Evolutionary conservation across 2,113 vertebrate species (phyloP), one percentile per base, ranked within the genome.

Genomic region (Bostrychus sinensis): DNA sequence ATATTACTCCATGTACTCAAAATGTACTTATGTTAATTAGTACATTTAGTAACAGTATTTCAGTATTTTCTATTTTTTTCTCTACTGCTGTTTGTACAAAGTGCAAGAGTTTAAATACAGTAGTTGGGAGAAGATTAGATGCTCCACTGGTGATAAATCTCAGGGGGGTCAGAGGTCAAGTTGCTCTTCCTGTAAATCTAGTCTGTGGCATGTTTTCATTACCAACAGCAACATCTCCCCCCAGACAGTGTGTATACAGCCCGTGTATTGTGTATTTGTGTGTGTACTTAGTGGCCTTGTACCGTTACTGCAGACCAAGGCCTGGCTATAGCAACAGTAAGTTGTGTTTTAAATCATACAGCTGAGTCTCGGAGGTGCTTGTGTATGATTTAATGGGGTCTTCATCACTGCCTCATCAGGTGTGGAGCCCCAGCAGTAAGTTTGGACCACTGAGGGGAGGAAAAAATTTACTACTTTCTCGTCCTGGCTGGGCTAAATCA

Each of bases 121-220:
- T 55, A 70, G 74, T 74, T 23, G 67, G 50, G 80, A 73, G 75
- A 73, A 77, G 77, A 86, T 90, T 82, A 81, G 83, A 88, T 86
- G 51, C 70, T 85, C 51, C 5, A 54, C 59, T 53, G 23, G 56
- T 37, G 72, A 85, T 83, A 79, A 81, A 85, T 87, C 75, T 74
- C 43, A 63, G 2, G 20, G 38, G 72, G 79, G 68, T 62, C 77
- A 77, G 71, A 81, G 84, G 84, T 89, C 84, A 89, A 89, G 85
- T 81, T 90, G 77, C 68, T 84, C 77, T 77, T 82, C 76, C 81
- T 89, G 82, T 90, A 90, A 89, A 90, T 90, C 86, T 89, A 75
- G 81, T 84, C 82, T 70, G 67, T 84, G 86, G 67, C 85, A 88
- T 89, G 84, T 89, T 90, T 90, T 90, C 84, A 90, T 89, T 86